These are phyloP conservation scores for Saxidomus purpurata DNA, from an alignment of 1,140 invertebrate species.

Conservation along the genomic window DNA sequence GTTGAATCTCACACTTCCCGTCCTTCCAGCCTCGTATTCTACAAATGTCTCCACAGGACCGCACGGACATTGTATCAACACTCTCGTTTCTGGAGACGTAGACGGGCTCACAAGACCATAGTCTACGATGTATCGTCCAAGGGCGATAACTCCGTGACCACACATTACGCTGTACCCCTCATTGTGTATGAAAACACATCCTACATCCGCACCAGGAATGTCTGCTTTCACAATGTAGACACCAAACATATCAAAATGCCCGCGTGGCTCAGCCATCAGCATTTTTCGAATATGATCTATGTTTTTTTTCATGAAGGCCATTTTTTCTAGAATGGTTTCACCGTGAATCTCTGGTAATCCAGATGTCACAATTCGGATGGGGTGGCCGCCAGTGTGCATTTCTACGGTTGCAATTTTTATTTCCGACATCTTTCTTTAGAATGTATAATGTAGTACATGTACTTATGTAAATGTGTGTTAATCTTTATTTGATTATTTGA, in stretches of 20 bases:
- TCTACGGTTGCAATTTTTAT: slow-evolving; percentile 73
- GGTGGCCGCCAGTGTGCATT: slow-evolving; percentile 85
- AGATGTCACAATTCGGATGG: slow-evolving; percentile 82
- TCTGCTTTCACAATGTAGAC: slow-evolving; percentile 80
- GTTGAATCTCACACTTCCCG: slow-evolving; percentile 80
- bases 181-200: slow-evolving; percentile 85
- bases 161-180: slow-evolving; percentile 86
- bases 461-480: too few species aligned
- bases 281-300: slow-evolving; percentile 81
- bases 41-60: slow-evolving; percentile 81
- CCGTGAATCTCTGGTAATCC: slow-evolving; percentile 79
- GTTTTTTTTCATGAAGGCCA: slow-evolving; percentile 71
- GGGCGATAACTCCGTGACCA: slow-evolving; percentile 84
- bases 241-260: slow-evolving; percentile 85
- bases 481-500: too few species aligned
- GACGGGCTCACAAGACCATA: slow-evolving; percentile 73
- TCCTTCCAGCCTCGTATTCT: slow-evolving; percentile 68
- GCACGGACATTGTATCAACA: slow-evolving; percentile 84
- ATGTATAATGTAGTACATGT: too few species aligned
- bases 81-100: slow-evolving; percentile 76
- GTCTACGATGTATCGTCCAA: slow-evolving; percentile 81
- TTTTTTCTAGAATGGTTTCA: slow-evolving; percentile 77
- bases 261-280: slow-evolving; percentile 84
- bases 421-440: neutral
- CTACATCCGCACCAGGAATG: slow-evolving; percentile 79